These are phyloP conservation scores for Paralvinella palmiformis DNA, from an alignment of 1,140 invertebrate genomes.

Conservation along the genomic window DNA sequence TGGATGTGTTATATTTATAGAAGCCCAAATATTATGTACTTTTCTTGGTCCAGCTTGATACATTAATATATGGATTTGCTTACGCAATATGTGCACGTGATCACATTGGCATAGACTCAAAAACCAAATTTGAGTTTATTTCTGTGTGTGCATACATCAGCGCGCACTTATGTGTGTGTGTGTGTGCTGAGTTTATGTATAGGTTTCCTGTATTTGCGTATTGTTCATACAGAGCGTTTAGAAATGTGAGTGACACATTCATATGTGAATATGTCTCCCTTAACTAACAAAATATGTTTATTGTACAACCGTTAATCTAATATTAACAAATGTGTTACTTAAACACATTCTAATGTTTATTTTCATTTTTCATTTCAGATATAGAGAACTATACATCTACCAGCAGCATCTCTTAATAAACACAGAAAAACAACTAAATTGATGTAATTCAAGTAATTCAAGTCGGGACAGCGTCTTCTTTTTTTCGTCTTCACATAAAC, in stretches of 20 bases:
- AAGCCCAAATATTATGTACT: too few relatives aligned
- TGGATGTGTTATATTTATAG: too few relatives aligned
- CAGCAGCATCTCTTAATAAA: too few relatives aligned
- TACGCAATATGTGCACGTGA: neutral
- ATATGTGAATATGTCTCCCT: neutral
- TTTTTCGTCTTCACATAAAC: too few relatives aligned
- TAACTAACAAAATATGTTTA: neutral
- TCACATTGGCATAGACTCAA: neutral
- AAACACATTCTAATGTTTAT: neutral
- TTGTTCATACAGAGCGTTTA: neutral
- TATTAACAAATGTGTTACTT: neutral
- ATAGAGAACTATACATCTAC: too few relatives aligned
- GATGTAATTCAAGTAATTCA: too few relatives aligned
- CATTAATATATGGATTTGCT: neutral
- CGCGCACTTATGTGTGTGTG: neutral
- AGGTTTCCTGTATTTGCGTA: neutral
- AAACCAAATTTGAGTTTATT: neutral
- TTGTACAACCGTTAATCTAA: neutral
- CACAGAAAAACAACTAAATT: too few relatives aligned
- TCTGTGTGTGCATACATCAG: neutral
- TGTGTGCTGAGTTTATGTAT: neutral
- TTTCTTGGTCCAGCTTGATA: neutral
- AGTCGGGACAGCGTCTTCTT: too few relatives aligned
- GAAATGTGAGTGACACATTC: too few relatives aligned
- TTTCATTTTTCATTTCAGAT: constrained; percentile 2